Evolutionary conservation across 2,888 invertebrate species (phyloP).

Genomic region (Agrotis clavis): DNA sequence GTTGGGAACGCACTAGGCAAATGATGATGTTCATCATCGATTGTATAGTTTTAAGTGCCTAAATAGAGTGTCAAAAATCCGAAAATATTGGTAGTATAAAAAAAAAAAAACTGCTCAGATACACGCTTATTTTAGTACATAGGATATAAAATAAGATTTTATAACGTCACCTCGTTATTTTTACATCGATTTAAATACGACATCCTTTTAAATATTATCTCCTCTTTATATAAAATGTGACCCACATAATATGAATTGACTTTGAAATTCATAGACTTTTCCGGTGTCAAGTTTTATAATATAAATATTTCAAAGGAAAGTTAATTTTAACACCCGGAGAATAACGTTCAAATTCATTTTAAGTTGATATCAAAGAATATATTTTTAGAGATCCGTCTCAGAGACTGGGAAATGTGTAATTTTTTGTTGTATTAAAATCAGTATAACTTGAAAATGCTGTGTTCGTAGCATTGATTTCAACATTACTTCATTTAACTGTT

Average conservation of each 20-base stretch:
- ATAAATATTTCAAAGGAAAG: constrained; percentile 25
- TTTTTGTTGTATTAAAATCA: not conserved
- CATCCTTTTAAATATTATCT: constrained; percentile 13
- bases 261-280: constrained; percentile 62
- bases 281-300: constrained; percentile 69
- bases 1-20: too few species aligned
- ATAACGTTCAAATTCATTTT: constrained; percentile 46
- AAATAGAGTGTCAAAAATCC: too few species aligned
- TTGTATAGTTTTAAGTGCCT: too few species aligned
- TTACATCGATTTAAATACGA: constrained; percentile 30
- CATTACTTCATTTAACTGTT: too few species aligned
- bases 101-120: not conserved
- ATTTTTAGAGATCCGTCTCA: constrained; percentile 48
- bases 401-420: not conserved
- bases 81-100: too few species aligned
- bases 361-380: constrained; percentile 46
- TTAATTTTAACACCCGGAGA: constrained; percentile 4
- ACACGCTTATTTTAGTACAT: not conserved
- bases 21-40: too few species aligned
- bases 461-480: not conserved
- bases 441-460: not conserved
- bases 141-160: not conserved
- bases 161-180: not conserved
- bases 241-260: constrained; percentile 53
- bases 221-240: constrained; percentile 22